Conservation (phyloP, 2,113 vertebrate genomes). For the Sigmodon hispidus region DNA sequence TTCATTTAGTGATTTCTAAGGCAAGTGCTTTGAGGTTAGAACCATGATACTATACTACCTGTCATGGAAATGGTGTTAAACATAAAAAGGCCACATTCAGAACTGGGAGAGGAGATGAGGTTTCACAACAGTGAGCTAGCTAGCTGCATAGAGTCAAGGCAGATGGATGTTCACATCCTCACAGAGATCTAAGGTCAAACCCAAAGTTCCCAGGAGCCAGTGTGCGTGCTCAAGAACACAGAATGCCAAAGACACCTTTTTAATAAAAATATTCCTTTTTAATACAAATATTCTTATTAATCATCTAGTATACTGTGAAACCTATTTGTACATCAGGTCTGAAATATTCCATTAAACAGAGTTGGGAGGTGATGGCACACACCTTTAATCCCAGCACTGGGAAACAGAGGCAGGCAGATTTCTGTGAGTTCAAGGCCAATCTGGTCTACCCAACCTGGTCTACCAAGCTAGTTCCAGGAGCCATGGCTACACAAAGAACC, state of each 20-base stretch:
- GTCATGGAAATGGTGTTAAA: constrained; percentile 29
- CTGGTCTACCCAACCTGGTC: not conserved
- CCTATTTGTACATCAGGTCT: not conserved
- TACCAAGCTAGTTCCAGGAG: not conserved
- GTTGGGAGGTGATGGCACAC: not conserved
- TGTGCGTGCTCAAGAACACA: not conserved
- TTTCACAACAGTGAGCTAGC: no score
- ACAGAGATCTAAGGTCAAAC: not conserved
- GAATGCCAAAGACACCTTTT: not conserved
- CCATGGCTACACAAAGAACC: not conserved
- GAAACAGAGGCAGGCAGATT: not conserved
- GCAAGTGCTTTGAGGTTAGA: constrained; percentile 32
- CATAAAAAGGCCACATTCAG: not conserved
- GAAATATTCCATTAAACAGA: not conserved
- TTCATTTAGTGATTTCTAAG: constrained; percentile 34
- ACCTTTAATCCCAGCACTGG: not conserved
- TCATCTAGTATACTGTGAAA: not conserved
- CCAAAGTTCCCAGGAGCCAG: not conserved
- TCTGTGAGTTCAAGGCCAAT: not conserved
- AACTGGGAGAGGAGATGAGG: not conserved
- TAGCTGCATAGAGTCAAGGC: not conserved
- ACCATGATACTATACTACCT: not conserved
- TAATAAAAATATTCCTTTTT: no score
- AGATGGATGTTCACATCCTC: not conserved
- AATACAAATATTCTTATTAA: constrained; percentile 20